A percentile compares a stretch with the other conserved stretches of the same genome.
These are phyloP conservation scores for Athripsodes cinereus DNA, from an alignment of 2,888 invertebrate genomes.

Conservation along the genomic window DNA sequence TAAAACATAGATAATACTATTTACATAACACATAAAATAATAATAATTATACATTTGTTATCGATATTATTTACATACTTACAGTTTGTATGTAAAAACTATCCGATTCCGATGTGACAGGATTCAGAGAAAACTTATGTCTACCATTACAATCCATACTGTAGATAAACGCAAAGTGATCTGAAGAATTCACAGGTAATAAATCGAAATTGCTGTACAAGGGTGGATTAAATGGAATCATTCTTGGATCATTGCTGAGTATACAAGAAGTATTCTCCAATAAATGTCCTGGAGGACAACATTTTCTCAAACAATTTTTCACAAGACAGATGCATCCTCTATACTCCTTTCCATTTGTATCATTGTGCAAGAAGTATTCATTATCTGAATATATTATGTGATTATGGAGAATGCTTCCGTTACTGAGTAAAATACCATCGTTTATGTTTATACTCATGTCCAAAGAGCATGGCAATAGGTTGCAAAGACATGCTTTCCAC, in stretches of 20 bases:
- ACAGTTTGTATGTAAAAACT: constrained; percentile 14
- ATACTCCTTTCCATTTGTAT: constrained; percentile 34
- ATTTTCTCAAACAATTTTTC: constrained; percentile 37
- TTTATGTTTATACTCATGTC: constrained; percentile 31
- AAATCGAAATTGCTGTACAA: constrained; percentile 3
- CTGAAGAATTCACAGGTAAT: background rate
- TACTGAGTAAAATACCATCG: constrained; percentile 29
- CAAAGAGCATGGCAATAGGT: constrained; percentile 5
- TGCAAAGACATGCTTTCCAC: no score
- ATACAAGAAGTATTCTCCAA: constrained; percentile 3
- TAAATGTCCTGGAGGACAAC: constrained; percentile 32
- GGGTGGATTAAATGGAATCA: constrained; percentile 11
- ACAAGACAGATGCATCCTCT: constrained; percentile 37
- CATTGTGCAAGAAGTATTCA: constrained; percentile 1
- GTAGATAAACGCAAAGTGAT: constrained; percentile 10
- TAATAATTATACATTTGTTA: no score
- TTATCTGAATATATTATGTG: constrained; percentile 32
- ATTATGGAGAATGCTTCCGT: constrained; percentile 35
- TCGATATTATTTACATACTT: no score
- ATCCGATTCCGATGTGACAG: constrained; percentile 5
- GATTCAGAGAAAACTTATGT: constrained; percentile 12
- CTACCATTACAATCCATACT: constrained; percentile 12
- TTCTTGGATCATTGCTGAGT: constrained; percentile 6
- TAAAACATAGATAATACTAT: no score
- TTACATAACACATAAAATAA: no score